Evolutionary conservation across 1,140 invertebrate genomes (phyloP).

Genomic region (Drosophila setifemur): DNA sequence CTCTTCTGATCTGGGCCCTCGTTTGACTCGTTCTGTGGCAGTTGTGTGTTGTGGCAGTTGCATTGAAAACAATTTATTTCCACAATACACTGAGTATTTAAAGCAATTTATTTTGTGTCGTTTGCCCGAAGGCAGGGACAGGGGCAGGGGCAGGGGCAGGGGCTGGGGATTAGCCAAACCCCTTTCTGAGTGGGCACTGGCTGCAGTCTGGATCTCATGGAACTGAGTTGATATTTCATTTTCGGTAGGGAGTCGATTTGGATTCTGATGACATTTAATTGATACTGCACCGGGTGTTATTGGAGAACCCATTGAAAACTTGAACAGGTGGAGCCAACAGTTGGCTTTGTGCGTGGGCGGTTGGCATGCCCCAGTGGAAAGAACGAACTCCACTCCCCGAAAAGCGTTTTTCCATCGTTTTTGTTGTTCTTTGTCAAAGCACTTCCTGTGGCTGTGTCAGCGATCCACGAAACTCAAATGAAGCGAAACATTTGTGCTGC

Average conservation of each 20-base stretch:
- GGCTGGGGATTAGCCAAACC: conserved; percentile 30
- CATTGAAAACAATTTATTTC: conserved; percentile 79
- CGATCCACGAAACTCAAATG: conserved; percentile 72
- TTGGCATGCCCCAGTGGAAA: conserved; percentile 8
- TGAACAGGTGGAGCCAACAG: conserved; percentile 50
- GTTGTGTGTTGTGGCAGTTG: conserved; percentile 47
- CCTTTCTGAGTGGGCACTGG: conserved; percentile 6
- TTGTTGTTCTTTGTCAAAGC: conserved; percentile 57
- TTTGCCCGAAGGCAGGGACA: too few species aligned
- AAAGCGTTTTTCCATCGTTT: conserved; percentile 12
- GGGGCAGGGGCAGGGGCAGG: conserved; percentile 10
- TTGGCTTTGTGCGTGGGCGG: conserved; percentile 16
- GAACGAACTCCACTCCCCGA: conserved; percentile 50
- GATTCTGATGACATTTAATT: conserved; percentile 28
- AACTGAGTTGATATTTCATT: conserved; percentile 15
- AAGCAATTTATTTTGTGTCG: conserved; percentile 74
- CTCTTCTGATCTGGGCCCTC: conserved; percentile 5
- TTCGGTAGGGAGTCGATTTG: background rate
- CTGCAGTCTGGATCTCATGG: background rate
- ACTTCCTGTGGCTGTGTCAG: conserved; percentile 65
- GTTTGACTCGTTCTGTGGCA: conserved; percentile 7
- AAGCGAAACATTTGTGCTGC: conserved; percentile 78
- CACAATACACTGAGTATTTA: conserved; percentile 55
- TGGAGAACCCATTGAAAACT: conserved; percentile 1
- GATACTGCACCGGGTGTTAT: conserved; percentile 33